Base-by-base conservation (phyloP, 2,113 vertebrate species). In the Nanger granti region DNA sequence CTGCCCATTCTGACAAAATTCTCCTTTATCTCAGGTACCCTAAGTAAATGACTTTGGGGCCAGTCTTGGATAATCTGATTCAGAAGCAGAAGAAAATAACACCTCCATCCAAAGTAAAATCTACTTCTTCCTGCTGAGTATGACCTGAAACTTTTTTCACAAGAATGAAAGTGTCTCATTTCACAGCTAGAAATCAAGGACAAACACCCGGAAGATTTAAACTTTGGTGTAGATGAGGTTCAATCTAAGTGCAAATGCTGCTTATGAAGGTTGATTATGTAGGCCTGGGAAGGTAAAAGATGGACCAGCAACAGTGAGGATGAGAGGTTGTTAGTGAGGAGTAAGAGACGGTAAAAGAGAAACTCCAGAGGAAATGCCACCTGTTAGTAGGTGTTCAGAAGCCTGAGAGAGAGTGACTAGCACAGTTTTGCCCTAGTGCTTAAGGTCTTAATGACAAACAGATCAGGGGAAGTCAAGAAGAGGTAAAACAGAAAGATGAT, bases 101-200 rank as follows among this genome's bases (percentile, higher is more conserved):
- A 66, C 6, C 34, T 37, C 10, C 17, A 84, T 34, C 59, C 62
- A 69, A 93, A 91, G 49, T 18, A 93, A 95, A 96, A 54, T 24
- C 66, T 94, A 44, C 9, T 57, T 69, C 8, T 89, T 80, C 31
- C 37, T 90, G 90, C 28, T 95, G 62, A 88, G 49, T 93, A 54
- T 11, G 66, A 28, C 44, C 47, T 92, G 37, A 95, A 92, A 97
- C 87, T 94, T 7, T 94, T 95, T 95, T 95, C 90, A 92, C 24
- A 37, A 37, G 37, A 95, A 97, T 64, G 37, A 18, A 94, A 94
- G 66, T 84, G 41, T 95, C 29, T 96, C 29, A 55, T 96, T 96
- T 96, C 82, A 94, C 87, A 97, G 87, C 69, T 92, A 80, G 79
- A 97, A 97, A 95, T 91, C 84, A 96, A 87, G 94, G 29, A 22